Percentiles rank a stretch among this genome's conserved stretches.
phyloP scores from a whole-genome alignment of 2,888 invertebrate species.

The Branchellion lobata region DNA sequence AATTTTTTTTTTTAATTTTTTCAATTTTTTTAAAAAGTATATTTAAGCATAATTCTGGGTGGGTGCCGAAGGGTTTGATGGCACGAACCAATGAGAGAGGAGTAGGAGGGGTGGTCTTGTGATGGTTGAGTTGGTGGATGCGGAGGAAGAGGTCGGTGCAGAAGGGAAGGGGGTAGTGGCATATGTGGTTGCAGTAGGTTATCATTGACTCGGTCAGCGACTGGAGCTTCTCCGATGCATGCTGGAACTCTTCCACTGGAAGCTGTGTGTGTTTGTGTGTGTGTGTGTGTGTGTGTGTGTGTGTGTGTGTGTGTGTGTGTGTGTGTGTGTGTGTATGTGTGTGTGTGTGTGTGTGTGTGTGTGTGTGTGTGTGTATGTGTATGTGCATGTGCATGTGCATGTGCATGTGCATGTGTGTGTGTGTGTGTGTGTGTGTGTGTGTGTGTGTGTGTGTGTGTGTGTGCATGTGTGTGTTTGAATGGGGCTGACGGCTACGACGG shows the following conservation, averaged over 20 bases:
- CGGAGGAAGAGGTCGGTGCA: neutral
- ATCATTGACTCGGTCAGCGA: slow-evolving; percentile 8
- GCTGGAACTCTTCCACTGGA: neutral
- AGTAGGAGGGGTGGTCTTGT: too few species aligned
- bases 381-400: neutral
- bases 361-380: slow-evolving; percentile 1
- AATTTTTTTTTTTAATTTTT: too few species aligned
- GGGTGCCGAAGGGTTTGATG: too few species aligned
- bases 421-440: too few species aligned
- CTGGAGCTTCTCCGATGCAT: slow-evolving; percentile 12
- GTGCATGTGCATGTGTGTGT: neutral
- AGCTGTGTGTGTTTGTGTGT: slow-evolving; percentile 7
- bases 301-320: neutral
- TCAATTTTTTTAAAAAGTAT: too few species aligned
- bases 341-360: neutral
- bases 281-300: neutral
- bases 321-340: too few species aligned
- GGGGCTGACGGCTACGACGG: too few species aligned
- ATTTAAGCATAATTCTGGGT: too few species aligned
- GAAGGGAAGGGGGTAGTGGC: neutral
- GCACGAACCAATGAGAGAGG: too few species aligned
- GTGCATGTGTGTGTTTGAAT: too few species aligned
- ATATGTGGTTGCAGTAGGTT: slow-evolving; percentile 9
- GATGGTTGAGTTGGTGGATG: too few species aligned
- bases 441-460: too few species aligned